These are phyloP conservation scores for Carcina quercana DNA, from an alignment of 2,888 invertebrate genomes.

Conservation along the genomic window DNA sequence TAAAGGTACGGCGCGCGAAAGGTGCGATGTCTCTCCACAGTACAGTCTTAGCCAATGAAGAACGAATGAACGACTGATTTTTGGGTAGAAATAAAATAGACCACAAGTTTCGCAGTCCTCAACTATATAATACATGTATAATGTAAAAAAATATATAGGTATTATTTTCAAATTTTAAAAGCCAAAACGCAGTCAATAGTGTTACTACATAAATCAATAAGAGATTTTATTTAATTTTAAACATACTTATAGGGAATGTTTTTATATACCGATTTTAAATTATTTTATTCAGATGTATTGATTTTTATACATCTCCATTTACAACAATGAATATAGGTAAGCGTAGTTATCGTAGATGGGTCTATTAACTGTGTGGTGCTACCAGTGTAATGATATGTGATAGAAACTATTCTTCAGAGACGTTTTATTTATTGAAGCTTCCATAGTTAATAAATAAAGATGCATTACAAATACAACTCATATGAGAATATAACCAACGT, in stretches of 20 bases:
- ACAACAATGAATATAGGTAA: slow-evolving; percentile 58
- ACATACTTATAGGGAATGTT: slow-evolving; percentile 68
- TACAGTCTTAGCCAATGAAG: slow-evolving; percentile 53
- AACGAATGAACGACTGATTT: slow-evolving; percentile 71
- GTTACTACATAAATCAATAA: slow-evolving; percentile 61
- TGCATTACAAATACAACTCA: slow-evolving; percentile 53
- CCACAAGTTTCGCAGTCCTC: slow-evolving; percentile 60
- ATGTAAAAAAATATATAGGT: slow-evolving; percentile 37
- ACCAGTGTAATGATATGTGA: slow-evolving; percentile 73
- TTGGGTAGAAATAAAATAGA: slow-evolving; percentile 67
- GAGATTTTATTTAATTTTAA: slow-evolving; percentile 72
- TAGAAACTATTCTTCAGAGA: slow-evolving; percentile 71
- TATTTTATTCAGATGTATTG: slow-evolving; percentile 71
- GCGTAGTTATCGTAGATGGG: slow-evolving; percentile 65
- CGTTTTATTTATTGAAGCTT: slow-evolving; percentile 72
- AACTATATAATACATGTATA: slow-evolving; percentile 52
- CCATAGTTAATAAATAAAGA: slow-evolving; percentile 62
- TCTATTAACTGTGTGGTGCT: slow-evolving; percentile 74
- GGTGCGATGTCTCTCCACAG: slow-evolving; percentile 39
- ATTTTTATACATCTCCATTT: slow-evolving; percentile 72
- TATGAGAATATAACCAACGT: slow-evolving; percentile 38
- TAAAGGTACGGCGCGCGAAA: slow-evolving; percentile 21
- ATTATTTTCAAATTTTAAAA: slow-evolving; percentile 59
- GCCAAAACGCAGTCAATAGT: slow-evolving; percentile 69
- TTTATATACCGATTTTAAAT: slow-evolving; percentile 70